phyloP scores from a whole-genome alignment of 2,888 invertebrate genomes.

The Cephalotes varians region DNA sequence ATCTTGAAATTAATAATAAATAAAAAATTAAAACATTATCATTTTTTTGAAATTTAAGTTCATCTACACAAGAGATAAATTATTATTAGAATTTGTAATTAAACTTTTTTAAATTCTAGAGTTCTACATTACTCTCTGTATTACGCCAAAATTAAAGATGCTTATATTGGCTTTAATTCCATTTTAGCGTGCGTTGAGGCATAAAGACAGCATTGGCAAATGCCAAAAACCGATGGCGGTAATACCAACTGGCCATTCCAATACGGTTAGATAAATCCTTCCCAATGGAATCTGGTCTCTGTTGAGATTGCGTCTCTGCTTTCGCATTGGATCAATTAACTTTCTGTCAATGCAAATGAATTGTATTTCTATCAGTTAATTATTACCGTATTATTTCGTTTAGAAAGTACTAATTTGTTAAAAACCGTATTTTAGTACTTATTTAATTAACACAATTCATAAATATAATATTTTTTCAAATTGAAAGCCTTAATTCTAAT shows the following conservation, averaged over 20 bases:
- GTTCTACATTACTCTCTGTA: not conserved
- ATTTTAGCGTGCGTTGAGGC: not conserved
- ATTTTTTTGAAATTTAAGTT: not conserved
- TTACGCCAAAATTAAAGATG: not conserved
- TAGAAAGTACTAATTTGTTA: not conserved
- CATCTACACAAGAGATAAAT: not conserved
- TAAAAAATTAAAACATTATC: not conserved
- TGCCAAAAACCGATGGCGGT: not conserved
- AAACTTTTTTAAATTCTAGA: not conserved
- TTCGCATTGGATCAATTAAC: constrained; percentile 12
- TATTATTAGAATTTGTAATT: not conserved
- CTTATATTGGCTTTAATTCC: constrained; percentile 5
- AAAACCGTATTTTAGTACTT: not conserved
- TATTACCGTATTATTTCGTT: not conserved
- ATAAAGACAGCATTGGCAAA: not conserved
- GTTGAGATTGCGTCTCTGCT: constrained; percentile 6
- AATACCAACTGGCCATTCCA: not conserved
- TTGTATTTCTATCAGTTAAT: not conserved
- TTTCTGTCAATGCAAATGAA: constrained; percentile 16
- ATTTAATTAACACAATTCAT: not conserved
- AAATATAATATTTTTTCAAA: not conserved
- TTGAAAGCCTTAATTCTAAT: not conserved
- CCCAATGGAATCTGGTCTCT: not conserved
- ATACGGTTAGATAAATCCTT: not conserved
- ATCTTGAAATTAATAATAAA: not conserved